These are phyloP conservation scores for Podotricha telesiphe DNA, from an alignment of 2,888 invertebrate genomes.

Conservation along the genomic window DNA sequence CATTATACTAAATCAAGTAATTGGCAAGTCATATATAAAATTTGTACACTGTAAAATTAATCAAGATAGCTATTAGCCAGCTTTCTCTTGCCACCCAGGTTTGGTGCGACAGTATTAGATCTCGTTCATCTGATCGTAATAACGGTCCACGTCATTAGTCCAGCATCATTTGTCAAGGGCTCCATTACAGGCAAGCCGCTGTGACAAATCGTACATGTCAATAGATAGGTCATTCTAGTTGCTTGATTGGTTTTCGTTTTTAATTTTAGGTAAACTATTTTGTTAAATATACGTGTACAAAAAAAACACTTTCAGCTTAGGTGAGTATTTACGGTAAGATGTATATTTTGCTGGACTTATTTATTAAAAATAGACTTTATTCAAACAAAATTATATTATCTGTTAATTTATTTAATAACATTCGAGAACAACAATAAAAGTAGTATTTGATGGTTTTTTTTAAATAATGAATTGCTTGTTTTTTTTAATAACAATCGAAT, in stretches of 20 bases:
- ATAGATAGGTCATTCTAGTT: constrained; percentile 21
- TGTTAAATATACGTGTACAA: no score
- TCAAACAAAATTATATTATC: no score
- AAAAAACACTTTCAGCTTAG: no score
- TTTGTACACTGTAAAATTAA: constrained; percentile 32
- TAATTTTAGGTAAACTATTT: not conserved
- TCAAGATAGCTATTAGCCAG: constrained; percentile 33
- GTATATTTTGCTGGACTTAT: no score
- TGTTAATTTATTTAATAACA: no score
- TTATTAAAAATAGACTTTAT: no score
- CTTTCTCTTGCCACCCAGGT: constrained; percentile 52
- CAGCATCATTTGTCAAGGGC: constrained; percentile 57
- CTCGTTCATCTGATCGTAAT: constrained; percentile 49
- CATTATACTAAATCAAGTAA: not conserved
- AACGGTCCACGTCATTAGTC: constrained; percentile 57
- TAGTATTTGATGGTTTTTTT: no score
- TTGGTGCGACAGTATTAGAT: constrained; percentile 43
- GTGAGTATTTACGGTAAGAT: no score
- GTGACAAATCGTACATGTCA: constrained; percentile 47
- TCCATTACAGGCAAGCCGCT: constrained; percentile 51
- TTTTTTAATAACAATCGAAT: no score
- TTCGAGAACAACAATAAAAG: no score
- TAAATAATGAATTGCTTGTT: no score
- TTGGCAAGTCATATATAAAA: not conserved
- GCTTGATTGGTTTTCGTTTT: constrained; percentile 19